Evolutionary conservation across 1,140 invertebrate genomes (phyloP), one percentile per base, ranked within the genome.

Genomic region (Drosophila baimaii): DNA sequence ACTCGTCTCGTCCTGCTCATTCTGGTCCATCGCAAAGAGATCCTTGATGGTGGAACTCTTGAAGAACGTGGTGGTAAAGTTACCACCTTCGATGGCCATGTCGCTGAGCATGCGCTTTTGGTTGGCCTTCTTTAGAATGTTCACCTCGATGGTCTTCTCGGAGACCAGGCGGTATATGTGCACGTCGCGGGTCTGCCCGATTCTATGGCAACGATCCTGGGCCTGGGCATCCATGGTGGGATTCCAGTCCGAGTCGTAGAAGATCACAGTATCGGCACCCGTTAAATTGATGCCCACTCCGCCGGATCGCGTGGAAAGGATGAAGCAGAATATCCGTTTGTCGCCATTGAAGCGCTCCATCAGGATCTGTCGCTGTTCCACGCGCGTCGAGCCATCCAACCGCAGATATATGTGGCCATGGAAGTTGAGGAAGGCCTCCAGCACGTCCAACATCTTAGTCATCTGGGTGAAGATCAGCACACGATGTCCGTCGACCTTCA

Each of bases 231-330:
- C 98, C 98, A 99, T 99, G 0, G 98, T 99, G 44, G 99, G 98
- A 95, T 99, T 99, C 99, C 99, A 99, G 93, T 99, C 99, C 73
- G 98, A 99, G 93, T 99, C 99, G 93, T 99, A 99, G 93, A 99
- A 99, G 91, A 99, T 97, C 44, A 99, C 99, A 78, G 98, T 99
- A 93, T 99, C 99, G 31, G 99, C 99, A 56, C 99, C 99, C 10
- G 98, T 99, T 57, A 99, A 93, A 94, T 99, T 99, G 15, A 99
- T 97, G 63, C 99, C 99, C 51, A 99, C 96, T 79, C 99, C 99
- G 89, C 99, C 99, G 46, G 98, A 99, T 55, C 99, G 95, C 21
- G 99, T 99, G 1, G 98, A 99, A 31, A 99, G 92, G 79, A 99
- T 99, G 92, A 99, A 99, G 78, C 96, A 97, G 92, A 99, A 99